phyloP scores from a whole-genome alignment of 2,113 vertebrate species.

The Halcyon malimbica region DNA sequence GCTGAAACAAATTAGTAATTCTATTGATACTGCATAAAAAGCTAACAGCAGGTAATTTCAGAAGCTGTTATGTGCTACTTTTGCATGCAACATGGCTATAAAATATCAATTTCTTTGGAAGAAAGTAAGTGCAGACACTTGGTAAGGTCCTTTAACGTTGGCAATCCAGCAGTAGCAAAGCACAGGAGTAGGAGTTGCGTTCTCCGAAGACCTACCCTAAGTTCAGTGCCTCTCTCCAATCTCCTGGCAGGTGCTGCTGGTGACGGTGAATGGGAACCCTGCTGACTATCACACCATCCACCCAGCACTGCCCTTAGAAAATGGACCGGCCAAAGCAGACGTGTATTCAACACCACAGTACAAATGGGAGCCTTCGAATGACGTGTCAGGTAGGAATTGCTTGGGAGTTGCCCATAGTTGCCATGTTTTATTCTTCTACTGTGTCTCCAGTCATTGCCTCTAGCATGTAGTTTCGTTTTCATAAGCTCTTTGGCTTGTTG shows the following conservation, averaged over 20 bases:
- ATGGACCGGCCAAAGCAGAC: constrained; percentile 88
- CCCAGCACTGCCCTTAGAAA: constrained; percentile 80
- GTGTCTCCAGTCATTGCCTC: background rate
- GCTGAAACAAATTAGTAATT: background rate
- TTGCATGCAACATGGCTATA: background rate
- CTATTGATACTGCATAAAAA: background rate
- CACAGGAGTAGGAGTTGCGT: background rate
- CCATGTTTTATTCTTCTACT: background rate
- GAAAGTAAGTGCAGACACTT: background rate
- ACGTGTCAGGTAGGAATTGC: constrained; percentile 76
- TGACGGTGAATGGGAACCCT: constrained; percentile 90
- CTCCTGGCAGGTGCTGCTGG: constrained; percentile 80
- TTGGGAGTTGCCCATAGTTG: background rate
- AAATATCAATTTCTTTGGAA: background rate
- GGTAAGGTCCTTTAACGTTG: background rate
- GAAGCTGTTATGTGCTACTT: background rate
- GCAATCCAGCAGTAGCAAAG: background rate
- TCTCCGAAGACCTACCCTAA: background rate
- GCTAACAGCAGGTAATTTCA: background rate
- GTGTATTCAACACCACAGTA: constrained; percentile 93
- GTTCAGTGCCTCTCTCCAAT: background rate
- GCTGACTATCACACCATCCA: constrained; percentile 86
- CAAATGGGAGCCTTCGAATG: constrained; percentile 80
- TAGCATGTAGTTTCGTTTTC: background rate
- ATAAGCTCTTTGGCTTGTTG: background rate